A percentile compares a stretch with the other conserved stretches of the same genome.
Conservation (phyloP, 2,797 vertebrate species). For the Sitta carolinensis region DNA sequence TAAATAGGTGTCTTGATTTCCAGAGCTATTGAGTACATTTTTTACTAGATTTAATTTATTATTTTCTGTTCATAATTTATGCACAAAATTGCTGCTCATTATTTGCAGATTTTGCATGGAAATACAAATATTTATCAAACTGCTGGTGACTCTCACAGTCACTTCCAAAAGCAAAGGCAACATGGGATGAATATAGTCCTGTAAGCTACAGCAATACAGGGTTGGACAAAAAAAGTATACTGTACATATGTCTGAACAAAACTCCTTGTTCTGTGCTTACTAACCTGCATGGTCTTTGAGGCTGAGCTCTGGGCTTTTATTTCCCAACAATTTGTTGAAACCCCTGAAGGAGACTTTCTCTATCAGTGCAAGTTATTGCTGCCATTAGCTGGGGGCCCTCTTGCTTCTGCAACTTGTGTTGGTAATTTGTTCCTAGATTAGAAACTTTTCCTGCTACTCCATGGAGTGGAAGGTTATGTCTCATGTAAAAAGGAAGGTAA, state of each 20-base stretch:
- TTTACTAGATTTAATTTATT: neutral
- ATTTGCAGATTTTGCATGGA: neutral
- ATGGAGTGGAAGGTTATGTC: neutral
- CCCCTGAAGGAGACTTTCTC: neutral
- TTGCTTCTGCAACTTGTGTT: neutral
- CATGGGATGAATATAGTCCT: neutral
- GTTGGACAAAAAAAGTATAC: neutral
- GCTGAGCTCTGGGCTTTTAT: neutral
- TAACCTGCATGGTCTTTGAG: neutral
- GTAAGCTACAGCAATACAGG: accelerated
- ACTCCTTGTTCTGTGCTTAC: neutral
- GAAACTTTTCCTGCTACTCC: neutral
- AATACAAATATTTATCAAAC: neutral
- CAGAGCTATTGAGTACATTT: neutral
- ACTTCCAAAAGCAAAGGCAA: neutral
- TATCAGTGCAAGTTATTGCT: neutral
- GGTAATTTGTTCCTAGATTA: neutral
- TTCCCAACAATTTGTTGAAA: neutral
- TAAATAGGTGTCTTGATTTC: neutral
- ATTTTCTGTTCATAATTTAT: neutral
- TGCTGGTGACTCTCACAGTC: neutral
- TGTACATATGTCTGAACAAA: neutral
- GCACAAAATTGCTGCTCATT: neutral
- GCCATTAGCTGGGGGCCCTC: neutral
- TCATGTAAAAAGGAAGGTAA: neutral